Evolutionary conservation across 2,888 invertebrate genomes (phyloP), one percentile per base, ranked within the genome.

Genomic region (Eubasilissa splendida): DNA sequence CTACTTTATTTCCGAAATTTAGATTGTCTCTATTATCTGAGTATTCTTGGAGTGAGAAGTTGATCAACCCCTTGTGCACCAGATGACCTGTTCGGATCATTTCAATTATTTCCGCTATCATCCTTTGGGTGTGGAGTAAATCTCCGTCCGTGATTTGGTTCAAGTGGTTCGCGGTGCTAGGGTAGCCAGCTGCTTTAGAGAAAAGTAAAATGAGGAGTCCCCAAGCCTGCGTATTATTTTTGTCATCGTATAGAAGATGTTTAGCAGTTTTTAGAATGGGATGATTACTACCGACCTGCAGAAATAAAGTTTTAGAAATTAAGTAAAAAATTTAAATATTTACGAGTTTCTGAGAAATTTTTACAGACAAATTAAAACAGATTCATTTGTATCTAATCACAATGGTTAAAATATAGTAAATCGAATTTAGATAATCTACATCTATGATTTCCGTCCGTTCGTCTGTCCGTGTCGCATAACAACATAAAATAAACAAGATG

Each of bases 1-100:
- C 96, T 85, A 97, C 95, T 90, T 96, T 97, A 87, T 97, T 97
- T 0, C 96, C 96, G 87, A 95, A 96, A 86, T 95, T 92, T 89
- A 96, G 93, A 80, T 96, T 95, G 70, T 93, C 93, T 52, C 90
- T 89, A 76, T 91, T 91, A 33, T 90, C 88, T 12, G 89, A 86
- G 84, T 92, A 88, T 58, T 91, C 88, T 84, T 92, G 91, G 1
- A 86, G 77, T 0, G 88, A 87, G 84, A 90, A 87, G 84, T 91
- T 90, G n/a, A 90, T 84, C 7, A 91, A 83, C 1, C 91, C 95
- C 87, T 93, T 91, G 87, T 97, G 97, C 11, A 97, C 93, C 65
- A 96, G 91, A 86, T 96, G 95, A 76, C 96, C 95, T 0, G 96
- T 96, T 84, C 96, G 92, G 82, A 97, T 96, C 95, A 97, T 96